Base-by-base conservation (phyloP, 2,888 invertebrate species). In the Sialis fuliginosa region DNA sequence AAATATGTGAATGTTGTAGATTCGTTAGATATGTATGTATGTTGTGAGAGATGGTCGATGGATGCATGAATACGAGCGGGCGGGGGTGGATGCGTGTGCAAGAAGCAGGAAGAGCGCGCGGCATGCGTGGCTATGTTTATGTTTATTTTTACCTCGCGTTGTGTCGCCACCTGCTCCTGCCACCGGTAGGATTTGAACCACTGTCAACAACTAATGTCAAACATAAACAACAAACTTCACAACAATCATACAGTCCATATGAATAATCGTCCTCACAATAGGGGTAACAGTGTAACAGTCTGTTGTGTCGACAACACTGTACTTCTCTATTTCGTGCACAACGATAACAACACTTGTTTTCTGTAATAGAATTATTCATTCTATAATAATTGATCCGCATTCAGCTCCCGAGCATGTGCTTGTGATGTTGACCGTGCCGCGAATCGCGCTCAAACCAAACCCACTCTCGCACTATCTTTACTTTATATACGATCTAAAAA, bases 91-190 rank as follows among this genome's bases (percentile, higher is more conserved):
- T 22, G 22, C 22, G 22, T 22, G 22, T 22, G 22, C 22, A 22
- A 22, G 22, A 22, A 22, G 22, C 22, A 22, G 22, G 22, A 22
- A 22, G 22, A 22, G 22, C 22, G 22, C 22, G 22, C 22, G 22
- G 22, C 22, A 22, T 22, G 22, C 22, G 22, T 22, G 22, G 22
- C 22, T 22, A 12, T 37, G n/a, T 37, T 10, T 37, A 37, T 7
- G 37, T 9, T 42, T 31, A 55, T 53, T 58, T 60, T 62, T 62
- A 62, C 62, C 62, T 62, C 57, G 56, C 56, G 57, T 59, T 56
- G 57, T 59, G 61, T 60, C 62, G 61, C 61, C 62, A 62, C 61
- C 62, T 61, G 62, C 60, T 56, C 61, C 62, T 61, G 62, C 60
- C 56, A 55, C 58, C 56, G 55, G 53, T 54, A 52, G 54, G 57